Conservation (phyloP, 2,797 vertebrate genomes). For the Garrulus glandarius region DNA sequence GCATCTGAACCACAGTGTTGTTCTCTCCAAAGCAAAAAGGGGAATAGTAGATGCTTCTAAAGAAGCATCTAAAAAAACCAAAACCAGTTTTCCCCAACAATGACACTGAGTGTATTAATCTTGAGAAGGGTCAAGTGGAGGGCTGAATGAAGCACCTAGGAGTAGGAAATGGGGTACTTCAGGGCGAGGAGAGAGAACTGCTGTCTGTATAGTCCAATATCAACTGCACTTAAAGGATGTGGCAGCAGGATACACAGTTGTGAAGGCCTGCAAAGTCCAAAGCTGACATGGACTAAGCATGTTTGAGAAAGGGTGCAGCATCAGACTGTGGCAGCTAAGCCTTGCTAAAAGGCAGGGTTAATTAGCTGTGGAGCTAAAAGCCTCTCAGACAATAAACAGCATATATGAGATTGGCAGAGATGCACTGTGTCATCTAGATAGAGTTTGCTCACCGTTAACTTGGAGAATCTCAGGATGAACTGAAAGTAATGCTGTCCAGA, state of each 20-base stretch:
- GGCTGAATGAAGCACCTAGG: neutral
- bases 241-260: neutral
- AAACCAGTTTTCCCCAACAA: neutral
- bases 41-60: neutral
- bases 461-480: neutral
- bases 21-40: neutral
- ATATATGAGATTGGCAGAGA: neutral
- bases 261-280: neutral
- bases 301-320: neutral
- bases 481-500: neutral
- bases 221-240: neutral
- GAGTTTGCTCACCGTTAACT: neutral
- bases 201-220: neutral
- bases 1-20: neutral
- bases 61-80: neutral
- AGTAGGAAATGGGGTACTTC: neutral
- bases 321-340: neutral
- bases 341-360: neutral
- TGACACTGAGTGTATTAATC: neutral
- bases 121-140: neutral
- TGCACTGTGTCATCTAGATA: neutral
- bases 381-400: neutral
- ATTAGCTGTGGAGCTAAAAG: neutral
- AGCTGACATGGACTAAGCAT: neutral
- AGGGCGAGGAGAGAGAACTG: neutral